phyloP scores from a whole-genome alignment of 2,888 invertebrate genomes.

The Camptogramma bilineatum region DNA sequence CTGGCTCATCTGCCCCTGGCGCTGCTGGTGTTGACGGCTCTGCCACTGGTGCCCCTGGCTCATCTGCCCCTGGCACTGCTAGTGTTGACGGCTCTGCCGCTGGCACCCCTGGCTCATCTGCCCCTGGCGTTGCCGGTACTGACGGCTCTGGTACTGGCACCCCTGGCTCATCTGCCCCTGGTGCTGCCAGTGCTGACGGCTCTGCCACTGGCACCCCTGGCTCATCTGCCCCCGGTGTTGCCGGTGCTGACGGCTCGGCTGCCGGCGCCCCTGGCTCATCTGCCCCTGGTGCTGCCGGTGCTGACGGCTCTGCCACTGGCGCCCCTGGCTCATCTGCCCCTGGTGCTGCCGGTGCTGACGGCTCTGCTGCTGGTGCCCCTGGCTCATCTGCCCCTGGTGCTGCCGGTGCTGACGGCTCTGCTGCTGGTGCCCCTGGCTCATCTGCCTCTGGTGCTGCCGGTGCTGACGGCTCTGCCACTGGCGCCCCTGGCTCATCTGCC shows the following conservation, averaged over 20 bases:
- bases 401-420: constrained; percentile 1
- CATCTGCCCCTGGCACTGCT: neutral
- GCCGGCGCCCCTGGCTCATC: neutral
- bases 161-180: neutral
- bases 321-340: neutral
- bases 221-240: constrained; percentile 9
- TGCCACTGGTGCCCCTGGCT: constrained; percentile 4
- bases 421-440: constrained; percentile 4
- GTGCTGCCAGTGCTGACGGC: constrained; percentile 3
- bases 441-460: neutral
- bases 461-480: constrained; percentile 8
- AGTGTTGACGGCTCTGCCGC: constrained; percentile 5
- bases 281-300: constrained; percentile 1
- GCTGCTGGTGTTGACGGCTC: constrained; percentile 3
- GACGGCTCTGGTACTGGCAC: constrained; percentile 8
- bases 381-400: constrained; percentile 2
- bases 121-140: constrained; percentile 1
- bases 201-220: constrained; percentile 9
- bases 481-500: neutral
- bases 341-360: constrained; percentile 2
- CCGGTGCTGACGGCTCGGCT: constrained; percentile 17
- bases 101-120: neutral
- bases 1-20: constrained; percentile 1
- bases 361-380: neutral
- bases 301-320: constrained; percentile 8